phyloP scores from a whole-genome alignment of 2,113 vertebrate species.

The Paraplagusia blochii region DNA sequence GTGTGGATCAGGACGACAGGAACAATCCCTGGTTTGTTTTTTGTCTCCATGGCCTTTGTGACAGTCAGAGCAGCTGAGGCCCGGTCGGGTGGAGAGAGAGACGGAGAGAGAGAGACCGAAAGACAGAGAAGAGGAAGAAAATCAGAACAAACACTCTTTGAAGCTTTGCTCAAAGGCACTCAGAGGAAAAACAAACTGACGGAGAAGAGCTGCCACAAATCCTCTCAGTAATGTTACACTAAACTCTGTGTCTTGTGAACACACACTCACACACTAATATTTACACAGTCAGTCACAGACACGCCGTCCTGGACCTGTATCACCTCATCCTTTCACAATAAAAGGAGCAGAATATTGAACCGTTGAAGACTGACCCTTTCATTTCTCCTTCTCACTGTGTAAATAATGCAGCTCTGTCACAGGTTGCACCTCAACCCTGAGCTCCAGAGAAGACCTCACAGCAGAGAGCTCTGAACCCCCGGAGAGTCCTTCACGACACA shows the following conservation, averaged over 20 bases:
- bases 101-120: too few species aligned
- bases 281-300: background rate
- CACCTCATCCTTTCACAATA: background rate
- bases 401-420: slow-evolving; percentile 47
- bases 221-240: background rate
- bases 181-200: slow-evolving; percentile 1
- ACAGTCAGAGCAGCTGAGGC: slow-evolving; percentile 81
- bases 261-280: background rate
- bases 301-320: background rate
- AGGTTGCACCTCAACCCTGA: slow-evolving; percentile 57
- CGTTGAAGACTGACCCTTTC: too few species aligned
- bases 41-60: slow-evolving; percentile 85
- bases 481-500: slow-evolving; percentile 20
- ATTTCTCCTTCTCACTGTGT: slow-evolving; percentile 7
- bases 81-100: slow-evolving; percentile 67
- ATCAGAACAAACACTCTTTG: slow-evolving; percentile 56
- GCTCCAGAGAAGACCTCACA: slow-evolving; percentile 53
- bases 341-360: too few species aligned
- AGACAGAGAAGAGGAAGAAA: slow-evolving; percentile 80
- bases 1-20: slow-evolving; percentile 83
- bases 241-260: background rate
- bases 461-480: slow-evolving; percentile 24
- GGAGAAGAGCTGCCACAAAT: background rate
- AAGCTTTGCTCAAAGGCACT: slow-evolving; percentile 23
- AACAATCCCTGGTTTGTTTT: slow-evolving; percentile 96